Percentiles rank a stretch among this genome's conserved stretches.
Conservation (phyloP, 2,113 vertebrate species). For the zebrafish (Danio rerio) region GRCz12tu NC_133187.1:28474501-28475000, state of each 20-base stretch:
- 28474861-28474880: slow-evolving; percentile 12
- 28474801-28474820: slow-evolving; percentile 12
- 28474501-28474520: slow-evolving; percentile 5
- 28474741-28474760: slow-evolving; percentile 12
- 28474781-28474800: slow-evolving; percentile 12
- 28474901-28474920: slow-evolving; percentile 1
- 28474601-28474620: slow-evolving; percentile 15
- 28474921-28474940: slow-evolving; percentile 13
- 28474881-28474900: not conserved
- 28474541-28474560: slow-evolving; percentile 1
- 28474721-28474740: slow-evolving; percentile 8
- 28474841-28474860: slow-evolving; percentile 12
- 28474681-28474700: not conserved
- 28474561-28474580: not conserved
- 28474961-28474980: not conserved
- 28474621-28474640: slow-evolving; percentile 1
- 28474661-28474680: slow-evolving; percentile 1
- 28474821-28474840: slow-evolving; percentile 12
- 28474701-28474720: slow-evolving; percentile 8
- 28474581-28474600: slow-evolving; percentile 12
- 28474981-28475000: not conserved
- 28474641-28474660: not conserved
- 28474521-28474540: slow-evolving; percentile 34
- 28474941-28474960: slow-evolving; percentile 11
- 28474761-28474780: slow-evolving; percentile 12